Evolutionary conservation across 2,797 vertebrate species (phyloP).

Genomic region (Chelonia mydas): DNA sequence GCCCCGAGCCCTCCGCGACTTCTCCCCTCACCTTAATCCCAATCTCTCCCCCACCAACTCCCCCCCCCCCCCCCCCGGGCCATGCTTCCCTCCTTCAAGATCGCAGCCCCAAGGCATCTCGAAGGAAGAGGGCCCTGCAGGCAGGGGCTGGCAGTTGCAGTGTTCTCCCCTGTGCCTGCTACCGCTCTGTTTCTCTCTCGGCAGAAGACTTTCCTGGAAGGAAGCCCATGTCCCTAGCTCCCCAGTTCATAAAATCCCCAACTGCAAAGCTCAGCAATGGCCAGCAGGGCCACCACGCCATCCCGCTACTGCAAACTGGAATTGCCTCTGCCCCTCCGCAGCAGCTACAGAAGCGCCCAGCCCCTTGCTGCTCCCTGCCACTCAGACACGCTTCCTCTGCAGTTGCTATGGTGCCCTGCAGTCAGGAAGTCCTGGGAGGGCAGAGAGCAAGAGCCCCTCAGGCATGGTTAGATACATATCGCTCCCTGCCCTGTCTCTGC

Average conservation of each 20-base stretch:
- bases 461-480: neutral
- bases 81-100: no score
- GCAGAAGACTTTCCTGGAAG: neutral
- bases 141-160: neutral
- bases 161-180: no score
- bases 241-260: fast-evolving
- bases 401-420: neutral
- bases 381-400: neutral
- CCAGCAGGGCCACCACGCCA: neutral
- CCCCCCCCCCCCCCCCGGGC: neutral
- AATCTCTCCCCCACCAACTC: neutral
- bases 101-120: no score
- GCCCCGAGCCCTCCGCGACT: fast-evolving
- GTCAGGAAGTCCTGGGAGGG: neutral
- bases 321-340: neutral
- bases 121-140: fast-evolving
- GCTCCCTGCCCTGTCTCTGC: neutral
- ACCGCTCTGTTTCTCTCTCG: neutral
- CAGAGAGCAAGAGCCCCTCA: no score
- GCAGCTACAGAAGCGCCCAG: neutral
- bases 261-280: no score
- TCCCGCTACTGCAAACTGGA: neutral
- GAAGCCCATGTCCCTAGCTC: neutral
- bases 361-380: neutral
- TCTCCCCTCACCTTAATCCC: fast-evolving